Conservation (phyloP, 2,113 vertebrate species). For the Xiphophorus couchianus region DNA sequence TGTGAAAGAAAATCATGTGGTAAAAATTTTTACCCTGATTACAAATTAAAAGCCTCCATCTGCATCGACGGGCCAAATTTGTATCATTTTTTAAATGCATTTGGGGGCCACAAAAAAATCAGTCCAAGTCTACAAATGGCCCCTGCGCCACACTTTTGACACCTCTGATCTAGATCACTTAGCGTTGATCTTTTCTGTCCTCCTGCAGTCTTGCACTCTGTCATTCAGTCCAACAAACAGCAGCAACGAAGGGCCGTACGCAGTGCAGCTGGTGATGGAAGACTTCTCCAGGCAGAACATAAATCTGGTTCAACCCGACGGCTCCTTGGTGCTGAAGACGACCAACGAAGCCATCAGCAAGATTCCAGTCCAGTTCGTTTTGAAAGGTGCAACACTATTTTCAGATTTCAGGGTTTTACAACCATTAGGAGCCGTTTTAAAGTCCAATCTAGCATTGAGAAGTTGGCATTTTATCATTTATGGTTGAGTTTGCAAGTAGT, state of each 20-base stretch:
- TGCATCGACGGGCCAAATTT: too few species aligned
- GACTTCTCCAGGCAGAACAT: conserved; percentile 43
- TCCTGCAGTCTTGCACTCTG: conserved; percentile 39
- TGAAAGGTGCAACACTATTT: conserved; percentile 2
- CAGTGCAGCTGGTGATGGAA: conserved; percentile 52
- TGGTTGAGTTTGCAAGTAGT: too few species aligned
- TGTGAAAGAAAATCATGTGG: too few species aligned
- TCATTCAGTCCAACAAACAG: not conserved
- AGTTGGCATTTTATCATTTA: too few species aligned
- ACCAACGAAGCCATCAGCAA: conserved; percentile 16
- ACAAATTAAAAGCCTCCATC: too few species aligned
- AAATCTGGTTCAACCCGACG: not conserved
- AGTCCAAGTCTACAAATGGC: too few species aligned
- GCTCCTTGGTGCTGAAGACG: rapidly evolving
- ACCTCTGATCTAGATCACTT: too few species aligned
- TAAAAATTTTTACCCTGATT: too few species aligned
- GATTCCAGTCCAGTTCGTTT: conserved; percentile 55
- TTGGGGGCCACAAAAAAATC: too few species aligned
- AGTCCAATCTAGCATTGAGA: too few species aligned
- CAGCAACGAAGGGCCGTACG: not conserved
- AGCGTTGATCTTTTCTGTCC: not conserved
- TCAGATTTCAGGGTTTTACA: not conserved
- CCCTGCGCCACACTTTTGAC: too few species aligned
- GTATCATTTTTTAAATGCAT: too few species aligned
- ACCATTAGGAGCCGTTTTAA: not conserved